A percentile compares a stretch with the other conserved stretches of the same genome.
phyloP scores from a whole-genome alignment of 2,888 invertebrate species.

The Lochmaea capreae region DNA sequence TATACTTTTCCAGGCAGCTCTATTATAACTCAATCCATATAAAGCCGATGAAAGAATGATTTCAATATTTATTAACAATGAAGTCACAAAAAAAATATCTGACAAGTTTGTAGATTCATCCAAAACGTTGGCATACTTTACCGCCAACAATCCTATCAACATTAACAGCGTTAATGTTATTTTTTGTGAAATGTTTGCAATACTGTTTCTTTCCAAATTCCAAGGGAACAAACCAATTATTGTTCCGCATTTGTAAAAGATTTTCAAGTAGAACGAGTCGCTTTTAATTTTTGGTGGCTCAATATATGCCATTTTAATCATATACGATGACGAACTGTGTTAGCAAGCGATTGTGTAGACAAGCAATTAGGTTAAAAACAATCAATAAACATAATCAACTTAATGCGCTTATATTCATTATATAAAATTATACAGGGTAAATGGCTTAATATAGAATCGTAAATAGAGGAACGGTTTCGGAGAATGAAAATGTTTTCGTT shows the following conservation, averaged over 20 bases:
- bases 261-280: conserved; percentile 3
- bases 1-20: background rate
- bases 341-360: background rate
- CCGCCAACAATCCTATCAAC: background rate
- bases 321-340: background rate
- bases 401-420: background rate
- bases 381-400: background rate
- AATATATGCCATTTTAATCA: background rate
- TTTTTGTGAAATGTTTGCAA: conserved; percentile 1
- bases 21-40: background rate
- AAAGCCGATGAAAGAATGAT: background rate
- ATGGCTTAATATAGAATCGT: too few species aligned
- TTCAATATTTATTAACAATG: background rate
- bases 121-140: background rate
- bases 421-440: too few species aligned
- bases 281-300: background rate
- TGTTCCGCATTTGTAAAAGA: background rate
- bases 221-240: conserved; percentile 4
- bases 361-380: background rate
- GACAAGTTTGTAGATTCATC: background rate
- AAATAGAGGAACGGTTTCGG: too few species aligned
- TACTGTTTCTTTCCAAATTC: background rate
- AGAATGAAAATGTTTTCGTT: too few species aligned
- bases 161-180: background rate
- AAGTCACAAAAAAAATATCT: background rate